A percentile compares a stretch with the other conserved stretches of the same genome.
phyloP scores from a whole-genome alignment of 2,113 vertebrate genomes.

The Pedionomus torquatus region DNA sequence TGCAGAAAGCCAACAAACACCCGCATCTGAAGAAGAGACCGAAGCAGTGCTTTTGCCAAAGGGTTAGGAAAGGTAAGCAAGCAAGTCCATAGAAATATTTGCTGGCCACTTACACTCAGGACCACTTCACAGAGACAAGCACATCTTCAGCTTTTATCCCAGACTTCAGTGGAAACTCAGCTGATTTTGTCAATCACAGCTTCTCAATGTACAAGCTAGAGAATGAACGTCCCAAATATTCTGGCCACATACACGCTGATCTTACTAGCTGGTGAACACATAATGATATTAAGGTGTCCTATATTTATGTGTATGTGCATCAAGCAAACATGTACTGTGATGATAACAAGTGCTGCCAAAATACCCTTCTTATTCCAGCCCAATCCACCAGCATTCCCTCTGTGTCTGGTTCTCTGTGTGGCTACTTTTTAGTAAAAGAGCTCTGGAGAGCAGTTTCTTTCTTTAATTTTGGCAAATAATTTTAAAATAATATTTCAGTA shows the following conservation, averaged over 20 bases:
- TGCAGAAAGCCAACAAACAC: not conserved
- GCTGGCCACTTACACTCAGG: not conserved
- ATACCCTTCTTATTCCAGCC: not conserved
- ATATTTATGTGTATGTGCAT: not conserved
- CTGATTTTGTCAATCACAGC: not conserved
- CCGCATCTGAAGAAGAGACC: not conserved
- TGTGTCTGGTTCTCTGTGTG: not conserved
- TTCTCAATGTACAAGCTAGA: not conserved
- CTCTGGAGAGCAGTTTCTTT: not conserved
- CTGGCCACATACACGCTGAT: not conserved
- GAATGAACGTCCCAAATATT: not conserved
- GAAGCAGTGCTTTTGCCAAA: not conserved
- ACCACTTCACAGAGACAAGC: not conserved
- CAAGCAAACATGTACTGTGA: not conserved
- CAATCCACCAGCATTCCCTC: not conserved
- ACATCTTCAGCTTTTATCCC: not conserved
- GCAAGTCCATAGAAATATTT: not conserved
- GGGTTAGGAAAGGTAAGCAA: not conserved
- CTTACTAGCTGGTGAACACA: not conserved
- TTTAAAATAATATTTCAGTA: conserved; percentile 5
- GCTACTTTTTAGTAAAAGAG: not conserved
- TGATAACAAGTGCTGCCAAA: not conserved
- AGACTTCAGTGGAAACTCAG: not conserved
- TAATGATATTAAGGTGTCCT: not conserved
- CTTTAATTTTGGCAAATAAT: not conserved